Base-by-base conservation (phyloP, 2,113 vertebrate species). In the Limnothrissa miodon region DNA sequence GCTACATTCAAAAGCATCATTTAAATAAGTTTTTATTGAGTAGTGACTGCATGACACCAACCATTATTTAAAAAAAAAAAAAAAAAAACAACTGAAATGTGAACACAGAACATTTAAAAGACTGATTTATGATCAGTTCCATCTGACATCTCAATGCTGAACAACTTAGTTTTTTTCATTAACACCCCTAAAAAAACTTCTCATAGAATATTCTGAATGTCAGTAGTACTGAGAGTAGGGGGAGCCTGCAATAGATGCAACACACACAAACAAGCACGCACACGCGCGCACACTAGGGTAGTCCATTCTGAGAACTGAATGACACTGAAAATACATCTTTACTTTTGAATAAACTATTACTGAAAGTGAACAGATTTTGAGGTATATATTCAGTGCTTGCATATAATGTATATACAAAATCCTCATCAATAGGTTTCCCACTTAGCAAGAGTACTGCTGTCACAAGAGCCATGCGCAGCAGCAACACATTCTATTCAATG, bases 381-480 rank as follows among this genome's bases (percentile, higher is more conserved):
- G 93, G 92, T 93, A 92, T 90, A 79, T 83, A 85, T 81, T 89
- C 83, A 87, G 87, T 92, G 87, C 88, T 92, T 94, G 93, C 92
- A 94, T 93, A 93, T 90, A 84, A 89, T 74, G 29, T 74, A 74
- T 74, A 33, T 74, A 74, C 66, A 74, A 74, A 74, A 36, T 29
- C 13, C 62, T 66, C 33, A 4, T 23, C n/a, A 70, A 13, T 36
- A 74, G 13, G 29, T 5, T 36, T 74, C 6, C 29, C 15, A 74
- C 66, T 15, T 74, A 19, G 66, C 66, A 74, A 13, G 11, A 74
- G 66, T 74, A 39, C 11, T 29, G 10, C 66, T 74, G 66, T 15
- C 66, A 74, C 66, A 36, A 39, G 36, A 13, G 25, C 66, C 33
- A 74, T 33, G 5, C 25, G 1, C 10, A 36, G 66, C 66, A 36